Conservation (phyloP, 2,888 invertebrate genomes). For the Fabriciana adippe region DNA sequence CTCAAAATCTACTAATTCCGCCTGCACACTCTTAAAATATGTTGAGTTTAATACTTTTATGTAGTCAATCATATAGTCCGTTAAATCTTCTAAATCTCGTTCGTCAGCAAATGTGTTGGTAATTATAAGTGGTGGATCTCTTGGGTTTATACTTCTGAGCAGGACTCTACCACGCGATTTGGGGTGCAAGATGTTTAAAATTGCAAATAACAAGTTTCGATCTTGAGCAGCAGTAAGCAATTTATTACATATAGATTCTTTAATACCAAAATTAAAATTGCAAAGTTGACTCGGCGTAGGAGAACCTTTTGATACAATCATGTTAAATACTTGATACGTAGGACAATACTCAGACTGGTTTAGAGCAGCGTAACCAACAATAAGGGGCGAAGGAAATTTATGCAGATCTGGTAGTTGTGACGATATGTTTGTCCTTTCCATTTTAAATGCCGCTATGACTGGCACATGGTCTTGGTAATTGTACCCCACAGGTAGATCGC, state of each 20-base stretch:
- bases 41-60: slow-evolving; percentile 47
- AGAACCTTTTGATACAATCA: slow-evolving; percentile 33
- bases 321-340: slow-evolving; percentile 46
- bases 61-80: slow-evolving; percentile 47
- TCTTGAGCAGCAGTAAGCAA: slow-evolving; percentile 28
- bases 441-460: slow-evolving; percentile 39
- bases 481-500: slow-evolving; percentile 53
- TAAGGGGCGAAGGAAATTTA: slow-evolving; percentile 40
- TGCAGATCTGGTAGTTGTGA: slow-evolving; percentile 41
- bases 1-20: slow-evolving; percentile 56
- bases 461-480: slow-evolving; percentile 52
- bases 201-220: slow-evolving; percentile 37
- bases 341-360: slow-evolving; percentile 44
- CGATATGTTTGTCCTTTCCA: slow-evolving; percentile 62
- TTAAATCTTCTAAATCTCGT: slow-evolving; percentile 48
- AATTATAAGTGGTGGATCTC: slow-evolving; percentile 46
- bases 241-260: slow-evolving; percentile 41
- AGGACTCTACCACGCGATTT: slow-evolving; percentile 48
- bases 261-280: slow-evolving; percentile 76
- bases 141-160: slow-evolving; percentile 47
- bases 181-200: slow-evolving; percentile 44
- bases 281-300: slow-evolving; percentile 31
- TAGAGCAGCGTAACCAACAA: slow-evolving; percentile 44
- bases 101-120: slow-evolving; percentile 43
- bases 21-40: slow-evolving; percentile 46